Percentiles rank a stretch among this genome's conserved stretches.
phyloP scores from a whole-genome alignment of 2,113 vertebrate genomes.

The Lutjanus erythropterus region DNA sequence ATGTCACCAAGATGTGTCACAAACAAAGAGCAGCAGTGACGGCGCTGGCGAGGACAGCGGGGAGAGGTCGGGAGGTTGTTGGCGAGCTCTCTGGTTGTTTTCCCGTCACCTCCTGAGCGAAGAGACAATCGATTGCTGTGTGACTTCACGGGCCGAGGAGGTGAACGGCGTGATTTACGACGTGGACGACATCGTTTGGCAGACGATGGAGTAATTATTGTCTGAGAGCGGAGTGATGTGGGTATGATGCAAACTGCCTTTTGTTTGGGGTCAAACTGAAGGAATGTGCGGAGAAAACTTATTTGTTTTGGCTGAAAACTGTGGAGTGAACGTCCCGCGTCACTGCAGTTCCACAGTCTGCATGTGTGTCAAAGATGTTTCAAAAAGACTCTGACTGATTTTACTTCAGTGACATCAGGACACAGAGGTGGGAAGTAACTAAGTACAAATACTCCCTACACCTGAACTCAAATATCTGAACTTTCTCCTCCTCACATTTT shows the following conservation, averaged over 20 bases:
- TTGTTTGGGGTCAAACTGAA: conserved; percentile 38
- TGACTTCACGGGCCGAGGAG: conserved; percentile 27
- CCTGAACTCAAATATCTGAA: too few relatives aligned
- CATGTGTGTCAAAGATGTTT: conserved; percentile 12
- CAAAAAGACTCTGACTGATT: neutral
- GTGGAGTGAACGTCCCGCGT: neutral
- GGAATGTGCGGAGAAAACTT: conserved; percentile 3
- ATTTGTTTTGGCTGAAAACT: conserved; percentile 17
- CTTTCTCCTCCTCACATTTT: too few relatives aligned
- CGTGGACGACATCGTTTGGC: conserved; percentile 25
- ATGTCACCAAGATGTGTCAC: conserved; percentile 75
- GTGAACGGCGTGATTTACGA: conserved; percentile 56
- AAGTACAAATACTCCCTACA: too few relatives aligned
- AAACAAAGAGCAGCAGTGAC: conserved; percentile 53
- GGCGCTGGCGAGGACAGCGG: neutral
- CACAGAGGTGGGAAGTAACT: too few relatives aligned
- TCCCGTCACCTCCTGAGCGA: conserved; percentile 34
- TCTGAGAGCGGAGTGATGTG: conserved; percentile 31
- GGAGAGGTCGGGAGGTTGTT: conserved; percentile 3
- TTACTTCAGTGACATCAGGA: neutral
- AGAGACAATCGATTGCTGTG: conserved; percentile 47
- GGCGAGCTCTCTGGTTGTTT: conserved; percentile 17
- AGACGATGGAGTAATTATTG: conserved; percentile 2
- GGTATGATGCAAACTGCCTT: conserved; percentile 29
- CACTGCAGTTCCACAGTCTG: neutral